These are phyloP conservation scores for Latrodectus elegans DNA, from an alignment of 2,888 invertebrate species.

Conservation along the genomic window DNA sequence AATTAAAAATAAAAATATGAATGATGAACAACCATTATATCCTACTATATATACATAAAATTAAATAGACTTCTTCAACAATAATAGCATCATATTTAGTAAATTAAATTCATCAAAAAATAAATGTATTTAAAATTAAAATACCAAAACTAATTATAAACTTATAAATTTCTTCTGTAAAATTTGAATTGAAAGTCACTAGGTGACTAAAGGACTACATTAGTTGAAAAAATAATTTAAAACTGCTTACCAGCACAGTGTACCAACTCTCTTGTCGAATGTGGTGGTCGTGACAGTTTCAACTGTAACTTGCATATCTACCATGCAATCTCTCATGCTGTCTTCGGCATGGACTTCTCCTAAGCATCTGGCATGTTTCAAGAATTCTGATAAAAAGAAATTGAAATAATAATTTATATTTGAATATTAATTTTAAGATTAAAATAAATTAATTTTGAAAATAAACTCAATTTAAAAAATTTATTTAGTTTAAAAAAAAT, in stretches of 20 bases:
- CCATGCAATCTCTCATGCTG: slow-evolving; percentile 68
- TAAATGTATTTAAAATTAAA: background rate
- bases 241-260: slow-evolving; percentile 70
- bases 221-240: too few relatives aligned
- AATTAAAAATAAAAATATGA: too few relatives aligned
- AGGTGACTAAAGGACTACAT: background rate
- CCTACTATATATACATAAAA: too few relatives aligned
- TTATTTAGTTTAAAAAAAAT: background rate
- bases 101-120: too few relatives aligned
- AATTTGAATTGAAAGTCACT: too few relatives aligned
- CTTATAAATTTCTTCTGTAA: background rate
- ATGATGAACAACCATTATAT: too few relatives aligned
- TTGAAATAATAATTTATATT: too few relatives aligned
- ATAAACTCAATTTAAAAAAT: too few relatives aligned
- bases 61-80: too few relatives aligned
- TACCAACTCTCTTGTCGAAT: slow-evolving; percentile 71
- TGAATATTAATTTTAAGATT: too few relatives aligned
- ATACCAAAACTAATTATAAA: background rate
- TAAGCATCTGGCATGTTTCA: slow-evolving; percentile 71
- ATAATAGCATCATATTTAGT: too few relatives aligned
- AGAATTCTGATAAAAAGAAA: slow-evolving; percentile 40
- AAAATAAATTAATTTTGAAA: too few relatives aligned
- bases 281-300: slow-evolving; percentile 69
- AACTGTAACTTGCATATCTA: slow-evolving; percentile 70
- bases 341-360: slow-evolving; percentile 70